Percentiles rank a stretch among this genome's conserved stretches.
Evolutionary conservation across 92 coral and sea anemone genomes (phyloP).

Genomic region (Anthopleura xanthogrammica): DNA sequence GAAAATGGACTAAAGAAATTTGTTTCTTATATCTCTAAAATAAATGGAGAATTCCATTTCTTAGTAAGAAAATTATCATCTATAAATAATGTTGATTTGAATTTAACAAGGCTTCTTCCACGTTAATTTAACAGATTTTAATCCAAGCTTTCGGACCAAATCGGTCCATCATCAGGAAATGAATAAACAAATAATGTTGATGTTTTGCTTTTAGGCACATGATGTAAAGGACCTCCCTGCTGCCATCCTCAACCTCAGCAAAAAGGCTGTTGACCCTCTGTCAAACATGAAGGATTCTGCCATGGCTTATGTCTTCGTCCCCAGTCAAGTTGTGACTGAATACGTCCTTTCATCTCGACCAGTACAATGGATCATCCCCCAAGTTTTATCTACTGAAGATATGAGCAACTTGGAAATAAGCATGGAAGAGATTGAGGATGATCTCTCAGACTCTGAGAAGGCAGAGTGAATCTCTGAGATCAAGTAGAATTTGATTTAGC

Average conservation of each 20-base stretch:
- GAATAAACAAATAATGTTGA: constrained; percentile 6
- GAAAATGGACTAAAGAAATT: too few species aligned
- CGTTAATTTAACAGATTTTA: too few species aligned
- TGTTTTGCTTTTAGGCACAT: constrained; percentile 61
- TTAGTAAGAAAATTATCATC: neutral
- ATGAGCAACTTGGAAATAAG: constrained; percentile 72
- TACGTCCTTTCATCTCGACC: constrained; percentile 93
- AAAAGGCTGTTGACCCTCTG: constrained; percentile 69
- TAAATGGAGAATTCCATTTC: too few species aligned
- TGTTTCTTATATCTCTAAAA: too few species aligned
- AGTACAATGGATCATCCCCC: constrained; percentile 91
- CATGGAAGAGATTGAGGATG: constrained; percentile 84
- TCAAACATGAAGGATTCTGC: constrained; percentile 58
- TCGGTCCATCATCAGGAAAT: too few species aligned
- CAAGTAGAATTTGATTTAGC: neutral
- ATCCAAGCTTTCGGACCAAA: too few species aligned
- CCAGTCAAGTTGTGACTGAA: constrained; percentile 78
- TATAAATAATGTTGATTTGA: too few species aligned
- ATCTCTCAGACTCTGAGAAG: constrained; percentile 48
- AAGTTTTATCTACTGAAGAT: constrained; percentile 79
- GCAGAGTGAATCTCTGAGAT: constrained; percentile 5
- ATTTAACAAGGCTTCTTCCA: too few species aligned
- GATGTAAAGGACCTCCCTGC: constrained; percentile 86
- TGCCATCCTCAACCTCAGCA: constrained; percentile 66
- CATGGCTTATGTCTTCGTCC: constrained; percentile 74